A percentile compares a stretch with the other conserved stretches of the same genome.
Conservation (phyloP, 1,140 invertebrate species). For the Mizuhopecten yessoensis region DNA sequence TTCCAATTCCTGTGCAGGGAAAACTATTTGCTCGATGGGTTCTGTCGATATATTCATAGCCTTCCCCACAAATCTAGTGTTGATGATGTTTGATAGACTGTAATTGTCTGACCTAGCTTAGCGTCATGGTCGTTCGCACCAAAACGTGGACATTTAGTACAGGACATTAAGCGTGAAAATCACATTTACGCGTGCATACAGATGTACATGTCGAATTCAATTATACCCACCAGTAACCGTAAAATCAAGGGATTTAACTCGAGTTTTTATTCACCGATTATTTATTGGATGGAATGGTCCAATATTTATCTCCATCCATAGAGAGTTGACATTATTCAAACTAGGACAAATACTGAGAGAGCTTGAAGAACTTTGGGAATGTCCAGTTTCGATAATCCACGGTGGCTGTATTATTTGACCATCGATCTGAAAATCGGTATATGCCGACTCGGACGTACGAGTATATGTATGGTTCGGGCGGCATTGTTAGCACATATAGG, state of each 20-base stretch:
- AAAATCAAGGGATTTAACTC: no score
- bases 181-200: slow-evolving; percentile 1
- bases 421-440: neutral
- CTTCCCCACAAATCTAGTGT: neutral
- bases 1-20: neutral
- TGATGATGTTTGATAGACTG: neutral
- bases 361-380: neutral
- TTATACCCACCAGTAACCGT: neutral
- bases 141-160: neutral
- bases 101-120: neutral
- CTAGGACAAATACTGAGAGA: neutral
- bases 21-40: neutral
- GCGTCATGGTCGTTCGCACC: neutral
- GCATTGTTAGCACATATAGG: neutral
- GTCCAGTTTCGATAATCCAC: neutral
- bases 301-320: no score
- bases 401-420: neutral
- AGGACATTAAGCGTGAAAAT: neutral
- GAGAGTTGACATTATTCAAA: no score
- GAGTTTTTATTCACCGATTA: no score
- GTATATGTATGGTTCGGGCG: neutral
- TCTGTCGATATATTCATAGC: neutral
- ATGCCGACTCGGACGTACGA: neutral
- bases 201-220: neutral
- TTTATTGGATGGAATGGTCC: no score